Conservation (phyloP, 2,113 vertebrate species). For the Lutjanus erythropterus region DNA sequence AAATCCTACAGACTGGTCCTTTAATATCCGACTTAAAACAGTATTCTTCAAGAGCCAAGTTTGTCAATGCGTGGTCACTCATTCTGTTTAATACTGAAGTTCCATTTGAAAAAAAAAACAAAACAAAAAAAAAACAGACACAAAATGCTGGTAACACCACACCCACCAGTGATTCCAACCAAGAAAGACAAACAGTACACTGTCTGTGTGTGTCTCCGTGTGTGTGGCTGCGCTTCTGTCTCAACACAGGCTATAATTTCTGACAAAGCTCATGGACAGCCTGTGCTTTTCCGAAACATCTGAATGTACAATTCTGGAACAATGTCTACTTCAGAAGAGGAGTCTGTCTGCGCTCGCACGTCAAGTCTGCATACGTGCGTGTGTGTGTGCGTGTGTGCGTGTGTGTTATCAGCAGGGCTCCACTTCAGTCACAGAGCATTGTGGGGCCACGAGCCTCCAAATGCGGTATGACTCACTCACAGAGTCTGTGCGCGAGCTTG, state of each 20-base stretch:
- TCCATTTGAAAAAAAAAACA: not conserved
- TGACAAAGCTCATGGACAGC: not conserved
- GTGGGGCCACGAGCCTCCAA: slow-evolving; percentile 56
- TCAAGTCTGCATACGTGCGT: no score
- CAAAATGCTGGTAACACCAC: slow-evolving; percentile 27
- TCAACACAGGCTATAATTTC: not conserved
- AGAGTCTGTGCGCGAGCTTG: slow-evolving; percentile 41
- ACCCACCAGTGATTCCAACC: slow-evolving; percentile 20
- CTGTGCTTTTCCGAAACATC: not conserved
- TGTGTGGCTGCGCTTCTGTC: slow-evolving; percentile 12
- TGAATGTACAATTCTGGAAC: not conserved
- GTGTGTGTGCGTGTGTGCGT: not conserved
- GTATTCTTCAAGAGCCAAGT: not conserved
- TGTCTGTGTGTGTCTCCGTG: not conserved
- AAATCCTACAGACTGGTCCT: no score
- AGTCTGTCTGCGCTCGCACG: no score
- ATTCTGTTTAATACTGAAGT: not conserved
- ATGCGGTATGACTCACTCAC: slow-evolving; percentile 73
- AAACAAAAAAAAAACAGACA: not conserved
- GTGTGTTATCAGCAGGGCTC: slow-evolving; percentile 55
- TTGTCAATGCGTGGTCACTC: not conserved
- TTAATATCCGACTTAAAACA: not conserved
- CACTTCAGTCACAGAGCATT: slow-evolving; percentile 57
- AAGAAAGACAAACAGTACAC: slow-evolving; percentile 1
- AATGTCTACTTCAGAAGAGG: slow-evolving; percentile 13